These are phyloP conservation scores for Argyrosomus regius DNA, from an alignment of 2,797 vertebrate species.

Conservation along the genomic window DNA sequence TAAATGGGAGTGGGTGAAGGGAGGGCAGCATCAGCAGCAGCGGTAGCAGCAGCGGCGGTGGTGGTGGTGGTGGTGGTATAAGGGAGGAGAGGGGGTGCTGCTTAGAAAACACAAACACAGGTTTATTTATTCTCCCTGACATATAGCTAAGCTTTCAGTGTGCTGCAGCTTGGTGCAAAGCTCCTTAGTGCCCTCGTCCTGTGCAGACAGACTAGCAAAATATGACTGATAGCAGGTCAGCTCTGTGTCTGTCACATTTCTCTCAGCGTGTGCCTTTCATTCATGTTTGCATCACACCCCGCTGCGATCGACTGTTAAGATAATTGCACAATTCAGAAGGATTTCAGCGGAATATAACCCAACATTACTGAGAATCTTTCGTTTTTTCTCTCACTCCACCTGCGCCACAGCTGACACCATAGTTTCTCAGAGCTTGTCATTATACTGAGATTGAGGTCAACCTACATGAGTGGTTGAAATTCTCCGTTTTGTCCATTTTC, in stretches of 20 bases:
- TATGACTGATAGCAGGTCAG: conserved; percentile 73
- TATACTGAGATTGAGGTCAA: conserved; percentile 56
- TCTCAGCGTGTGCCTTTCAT: conserved; percentile 23
- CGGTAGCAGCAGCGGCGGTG: not conserved
- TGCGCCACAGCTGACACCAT: conserved; percentile 20
- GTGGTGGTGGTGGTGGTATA: conserved; percentile 22
- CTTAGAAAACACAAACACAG: conserved; percentile 80
- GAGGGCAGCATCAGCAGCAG: not conserved
- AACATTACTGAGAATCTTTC: conserved; percentile 10
- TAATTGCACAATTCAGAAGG: conserved; percentile 47
- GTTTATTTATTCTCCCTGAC: conserved; percentile 83
- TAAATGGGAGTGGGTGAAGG: conserved; percentile 68
- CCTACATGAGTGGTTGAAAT: conserved; percentile 4
- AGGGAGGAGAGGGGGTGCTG: conserved; percentile 16
- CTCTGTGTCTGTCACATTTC: conserved; percentile 42
- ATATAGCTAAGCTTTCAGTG: conserved; percentile 74
- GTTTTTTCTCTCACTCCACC: conserved; percentile 7
- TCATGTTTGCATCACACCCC: not conserved
- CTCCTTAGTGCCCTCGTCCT: conserved; percentile 75
- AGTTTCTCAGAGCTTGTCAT: conserved; percentile 16
- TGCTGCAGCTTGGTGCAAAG: conserved; percentile 72
- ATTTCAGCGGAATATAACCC: conserved; percentile 22
- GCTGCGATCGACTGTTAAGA: conserved; percentile 38
- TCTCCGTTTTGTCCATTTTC: conserved; percentile 12
- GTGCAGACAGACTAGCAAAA: conserved; percentile 61